phyloP scores from a whole-genome alignment of 2,888 invertebrate genomes.

The Pegoplata infirma region DNA sequence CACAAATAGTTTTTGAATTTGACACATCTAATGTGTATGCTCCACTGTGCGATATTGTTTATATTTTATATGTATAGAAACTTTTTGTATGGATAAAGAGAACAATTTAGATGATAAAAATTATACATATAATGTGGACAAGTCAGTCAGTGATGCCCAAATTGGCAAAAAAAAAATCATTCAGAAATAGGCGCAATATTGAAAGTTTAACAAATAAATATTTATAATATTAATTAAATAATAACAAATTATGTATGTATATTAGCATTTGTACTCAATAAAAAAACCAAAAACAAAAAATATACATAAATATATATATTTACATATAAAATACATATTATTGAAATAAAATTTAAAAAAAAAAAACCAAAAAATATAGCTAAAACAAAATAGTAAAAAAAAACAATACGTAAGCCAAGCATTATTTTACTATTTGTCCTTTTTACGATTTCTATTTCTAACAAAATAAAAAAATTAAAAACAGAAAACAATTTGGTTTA shows the following conservation, averaged over 20 bases:
- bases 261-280: slow-evolving; percentile 56
- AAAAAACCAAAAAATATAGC: slow-evolving; percentile 1
- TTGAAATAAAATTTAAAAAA: slow-evolving; percentile 30
- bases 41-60: no score
- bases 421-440: slow-evolving; percentile 41
- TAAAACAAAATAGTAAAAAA: slow-evolving; percentile 38
- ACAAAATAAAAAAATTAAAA: slow-evolving; percentile 10
- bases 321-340: slow-evolving; percentile 38
- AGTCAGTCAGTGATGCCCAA: no score
- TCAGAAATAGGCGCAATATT: slow-evolving; percentile 64
- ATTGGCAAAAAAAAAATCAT: slow-evolving; percentile 8
- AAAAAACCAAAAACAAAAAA: slow-evolving; percentile 64
- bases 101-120: no score
- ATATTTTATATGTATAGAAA: no score
- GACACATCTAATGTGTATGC: no score
- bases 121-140: no score
- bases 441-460: slow-evolving; percentile 48
- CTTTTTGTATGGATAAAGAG: no score
- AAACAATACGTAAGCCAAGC: slow-evolving; percentile 49
- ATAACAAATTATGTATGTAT: slow-evolving; percentile 41
- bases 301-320: slow-evolving; percentile 61
- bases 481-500: slow-evolving; percentile 6
- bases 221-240: no score
- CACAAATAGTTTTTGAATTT: no score
- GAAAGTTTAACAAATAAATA: slow-evolving; percentile 61